These are phyloP conservation scores for Dorcus hopei DNA, from an alignment of 2,888 invertebrate species.

Conservation along the genomic window DNA sequence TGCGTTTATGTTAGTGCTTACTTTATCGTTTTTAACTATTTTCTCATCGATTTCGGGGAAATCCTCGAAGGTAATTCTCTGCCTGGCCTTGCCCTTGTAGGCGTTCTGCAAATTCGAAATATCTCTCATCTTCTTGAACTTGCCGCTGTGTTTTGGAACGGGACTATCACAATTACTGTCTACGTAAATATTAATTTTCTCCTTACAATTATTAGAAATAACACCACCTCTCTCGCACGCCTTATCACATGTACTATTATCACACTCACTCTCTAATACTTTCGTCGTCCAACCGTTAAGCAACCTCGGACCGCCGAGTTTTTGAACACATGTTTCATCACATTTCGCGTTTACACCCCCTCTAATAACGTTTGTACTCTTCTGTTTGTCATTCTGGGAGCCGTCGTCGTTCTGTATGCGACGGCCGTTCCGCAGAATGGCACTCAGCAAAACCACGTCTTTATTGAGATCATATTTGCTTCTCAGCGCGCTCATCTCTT, in stretches of 20 bases:
- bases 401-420: conserved; percentile 23
- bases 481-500: conserved; percentile 46
- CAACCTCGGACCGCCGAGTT: conserved; percentile 11
- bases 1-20: conserved; percentile 22
- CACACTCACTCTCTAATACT: neutral
- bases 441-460: conserved; percentile 40
- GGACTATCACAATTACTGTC: conserved; percentile 48
- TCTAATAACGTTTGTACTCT: conserved; percentile 12
- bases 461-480: conserved; percentile 43
- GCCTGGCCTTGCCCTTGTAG: conserved; percentile 32
- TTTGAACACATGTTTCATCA: conserved; percentile 33
- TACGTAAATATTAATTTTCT: conserved; percentile 41
- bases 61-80: conserved; percentile 42
- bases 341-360: conserved; percentile 20
- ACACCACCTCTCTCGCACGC: conserved; percentile 46
- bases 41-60: conserved; percentile 19
- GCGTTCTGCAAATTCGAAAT: conserved; percentile 28
- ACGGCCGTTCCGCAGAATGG: conserved; percentile 42
- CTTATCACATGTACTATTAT: conserved; percentile 42
- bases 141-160: conserved; percentile 13
- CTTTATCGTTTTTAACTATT: conserved; percentile 10
- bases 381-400: conserved; percentile 8
- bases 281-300: neutral
- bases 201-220: conserved; percentile 45
- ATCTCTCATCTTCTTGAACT: conserved; percentile 30